Conservation (phyloP, 2,797 vertebrate genomes). For the Thalassophryne amazonica region DNA sequence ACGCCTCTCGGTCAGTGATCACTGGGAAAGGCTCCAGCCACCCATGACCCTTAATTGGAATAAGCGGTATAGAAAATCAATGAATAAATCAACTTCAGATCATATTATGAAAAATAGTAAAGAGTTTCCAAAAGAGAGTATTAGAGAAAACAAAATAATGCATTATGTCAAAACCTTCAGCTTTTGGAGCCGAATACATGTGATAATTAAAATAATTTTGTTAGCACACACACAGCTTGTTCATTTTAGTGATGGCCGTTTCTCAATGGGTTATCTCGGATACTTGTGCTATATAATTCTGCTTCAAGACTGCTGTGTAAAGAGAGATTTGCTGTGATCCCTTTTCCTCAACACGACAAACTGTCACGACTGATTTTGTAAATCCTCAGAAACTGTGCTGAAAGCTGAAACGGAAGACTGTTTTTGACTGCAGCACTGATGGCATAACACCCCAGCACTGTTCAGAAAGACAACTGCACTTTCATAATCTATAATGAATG, state of each 20-base stretch:
- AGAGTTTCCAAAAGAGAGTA: not conserved
- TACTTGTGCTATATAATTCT: slow-evolving; percentile 10
- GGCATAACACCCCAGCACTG: not conserved
- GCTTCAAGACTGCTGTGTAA: not conserved
- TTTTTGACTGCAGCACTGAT: not conserved
- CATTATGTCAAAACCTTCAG: not conserved
- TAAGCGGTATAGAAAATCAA: not conserved
- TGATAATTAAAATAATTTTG: not conserved
- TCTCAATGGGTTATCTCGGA: slow-evolving; percentile 2
- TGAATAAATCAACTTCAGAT: not conserved
- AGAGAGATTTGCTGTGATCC: not conserved
- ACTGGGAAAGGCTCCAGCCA: too few relatives aligned
- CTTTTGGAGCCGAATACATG: not conserved
- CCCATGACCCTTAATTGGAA: too few relatives aligned
- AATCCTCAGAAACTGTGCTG: not conserved
- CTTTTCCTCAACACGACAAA: slow-evolving; percentile 7
- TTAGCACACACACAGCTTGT: not conserved
- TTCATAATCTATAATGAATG: slow-evolving; percentile 1
- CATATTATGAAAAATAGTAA: not conserved
- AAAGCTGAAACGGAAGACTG: not conserved
- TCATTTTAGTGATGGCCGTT: not conserved
- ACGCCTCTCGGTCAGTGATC: too few relatives aligned
- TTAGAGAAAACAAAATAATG: not conserved
- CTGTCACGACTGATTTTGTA: not conserved
- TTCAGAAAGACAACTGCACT: not conserved